Percentiles rank a stretch among this genome's conserved stretches.
Evolutionary conservation across 2,113 vertebrate species (phyloP).

Genomic region (Bubo bubo): DNA sequence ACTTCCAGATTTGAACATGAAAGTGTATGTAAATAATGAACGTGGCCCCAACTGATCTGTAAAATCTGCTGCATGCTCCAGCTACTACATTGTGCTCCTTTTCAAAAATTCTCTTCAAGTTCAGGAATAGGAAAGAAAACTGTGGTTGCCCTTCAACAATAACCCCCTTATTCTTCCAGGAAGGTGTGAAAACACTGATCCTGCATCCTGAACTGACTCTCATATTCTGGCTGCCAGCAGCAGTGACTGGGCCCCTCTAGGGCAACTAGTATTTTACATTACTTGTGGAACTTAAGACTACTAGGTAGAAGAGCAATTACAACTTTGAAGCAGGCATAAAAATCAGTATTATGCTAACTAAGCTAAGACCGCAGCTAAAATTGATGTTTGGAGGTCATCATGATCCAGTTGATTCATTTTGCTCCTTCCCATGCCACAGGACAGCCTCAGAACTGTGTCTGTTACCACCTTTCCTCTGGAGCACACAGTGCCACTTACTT

Average conservation of each 20-base stretch:
- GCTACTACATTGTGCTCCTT: neutral
- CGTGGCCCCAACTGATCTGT: neutral
- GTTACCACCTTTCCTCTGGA: neutral
- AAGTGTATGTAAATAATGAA: neutral
- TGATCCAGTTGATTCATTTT: neutral
- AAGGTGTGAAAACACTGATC: neutral
- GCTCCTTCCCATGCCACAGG: neutral
- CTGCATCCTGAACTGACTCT: neutral
- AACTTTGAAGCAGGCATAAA: neutral
- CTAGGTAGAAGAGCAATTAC: neutral
- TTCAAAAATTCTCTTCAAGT: neutral
- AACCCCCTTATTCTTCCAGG: neutral
- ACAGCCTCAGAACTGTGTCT: neutral
- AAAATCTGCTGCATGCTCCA: neutral
- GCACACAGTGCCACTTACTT: neutral
- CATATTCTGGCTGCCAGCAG: neutral
- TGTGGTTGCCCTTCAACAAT: neutral
- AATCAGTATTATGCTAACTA: neutral
- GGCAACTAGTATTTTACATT: neutral
- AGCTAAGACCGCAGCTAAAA: neutral
- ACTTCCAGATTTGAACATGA: neutral
- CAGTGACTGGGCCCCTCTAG: neutral
- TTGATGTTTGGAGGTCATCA: neutral
- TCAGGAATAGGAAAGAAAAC: neutral
- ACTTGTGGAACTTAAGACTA: neutral